Evolutionary conservation across 2,797 vertebrate species (phyloP).

Genomic region (Arnoldichthys spilopterus): DNA sequence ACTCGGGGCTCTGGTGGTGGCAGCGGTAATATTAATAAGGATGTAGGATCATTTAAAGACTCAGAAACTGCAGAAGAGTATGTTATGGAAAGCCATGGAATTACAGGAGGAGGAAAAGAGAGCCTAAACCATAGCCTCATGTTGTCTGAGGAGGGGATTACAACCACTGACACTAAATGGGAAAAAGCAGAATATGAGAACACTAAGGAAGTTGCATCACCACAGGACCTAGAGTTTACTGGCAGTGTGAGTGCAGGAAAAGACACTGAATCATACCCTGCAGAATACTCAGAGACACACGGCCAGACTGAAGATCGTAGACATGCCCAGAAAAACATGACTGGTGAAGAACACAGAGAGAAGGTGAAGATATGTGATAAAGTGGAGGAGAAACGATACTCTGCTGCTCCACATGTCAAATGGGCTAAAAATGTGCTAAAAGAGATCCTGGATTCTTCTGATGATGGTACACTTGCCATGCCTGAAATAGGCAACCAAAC

Average conservation of each 20-base stretch:
- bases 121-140: background rate
- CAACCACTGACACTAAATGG: background rate
- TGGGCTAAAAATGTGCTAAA: conserved; percentile 75
- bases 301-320: conserved; percentile 4
- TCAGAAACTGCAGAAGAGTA: conserved; percentile 6
- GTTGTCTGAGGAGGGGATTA: conserved; percentile 27
- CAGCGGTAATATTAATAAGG: conserved; percentile 10
- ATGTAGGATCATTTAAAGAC: conserved; percentile 5
- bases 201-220: conserved; percentile 19
- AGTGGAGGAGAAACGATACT: conserved; percentile 67
- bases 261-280: conserved; percentile 8
- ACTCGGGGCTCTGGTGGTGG: conserved; percentile 16
- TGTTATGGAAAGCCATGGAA: background rate
- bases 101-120: conserved; percentile 24
- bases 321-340: conserved; percentile 9
- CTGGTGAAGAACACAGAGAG: conserved; percentile 42
- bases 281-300: conserved; percentile 5
- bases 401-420: conserved; percentile 78
- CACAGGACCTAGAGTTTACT: conserved; percentile 21
- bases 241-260: conserved; percentile 28
- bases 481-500: conserved; percentile 14
- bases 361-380: conserved; percentile 66
- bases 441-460: conserved; percentile 74
- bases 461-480: conserved; percentile 56
- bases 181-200: conserved; percentile 21